Percentiles rank a stretch among this genome's conserved stretches.
phyloP scores from a whole-genome alignment of 2,888 invertebrate species.

The Sabatieria punctata region DNA sequence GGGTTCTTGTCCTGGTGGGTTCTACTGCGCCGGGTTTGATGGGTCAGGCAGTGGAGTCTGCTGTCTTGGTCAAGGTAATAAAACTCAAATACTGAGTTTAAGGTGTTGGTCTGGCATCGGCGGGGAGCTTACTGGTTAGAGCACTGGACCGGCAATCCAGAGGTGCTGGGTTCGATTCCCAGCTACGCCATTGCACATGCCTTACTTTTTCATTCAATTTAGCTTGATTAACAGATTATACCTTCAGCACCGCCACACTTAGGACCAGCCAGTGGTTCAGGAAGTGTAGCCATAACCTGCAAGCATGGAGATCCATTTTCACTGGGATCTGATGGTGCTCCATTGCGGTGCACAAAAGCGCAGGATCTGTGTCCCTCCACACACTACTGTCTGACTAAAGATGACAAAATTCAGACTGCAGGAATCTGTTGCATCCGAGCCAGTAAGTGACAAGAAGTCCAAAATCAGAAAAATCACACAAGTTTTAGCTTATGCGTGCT shows the following conservation, averaged over 20 bases:
- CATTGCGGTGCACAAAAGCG: not conserved
- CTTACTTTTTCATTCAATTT: too few species aligned
- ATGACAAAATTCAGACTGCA: not conserved
- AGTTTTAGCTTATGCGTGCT: not conserved
- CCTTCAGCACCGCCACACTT: too few species aligned
- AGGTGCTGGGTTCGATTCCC: too few species aligned
- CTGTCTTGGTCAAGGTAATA: not conserved
- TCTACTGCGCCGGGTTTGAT: not conserved
- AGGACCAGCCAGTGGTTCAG: too few species aligned
- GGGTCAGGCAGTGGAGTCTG: not conserved
- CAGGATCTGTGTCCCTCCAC: not conserved
- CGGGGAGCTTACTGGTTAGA: too few species aligned
- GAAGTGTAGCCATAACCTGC: too few species aligned
- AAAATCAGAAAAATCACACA: not conserved
- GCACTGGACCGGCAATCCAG: too few species aligned
- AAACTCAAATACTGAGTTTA: too few species aligned
- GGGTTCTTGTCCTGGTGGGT: slow-evolving; percentile 2
- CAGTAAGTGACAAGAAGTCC: not conserved
- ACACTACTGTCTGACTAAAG: slow-evolving; percentile 1
- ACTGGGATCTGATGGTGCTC: not conserved
- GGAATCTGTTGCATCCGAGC: slow-evolving; percentile 4
- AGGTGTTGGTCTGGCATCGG: too few species aligned
- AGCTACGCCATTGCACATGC: too few species aligned
- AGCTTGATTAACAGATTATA: too few species aligned
- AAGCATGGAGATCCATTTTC: not conserved